A percentile compares a stretch with the other conserved stretches of the same genome.
Evolutionary conservation across 1,140 invertebrate genomes (phyloP).

Genomic region (Procambarus virginalis): DNA sequence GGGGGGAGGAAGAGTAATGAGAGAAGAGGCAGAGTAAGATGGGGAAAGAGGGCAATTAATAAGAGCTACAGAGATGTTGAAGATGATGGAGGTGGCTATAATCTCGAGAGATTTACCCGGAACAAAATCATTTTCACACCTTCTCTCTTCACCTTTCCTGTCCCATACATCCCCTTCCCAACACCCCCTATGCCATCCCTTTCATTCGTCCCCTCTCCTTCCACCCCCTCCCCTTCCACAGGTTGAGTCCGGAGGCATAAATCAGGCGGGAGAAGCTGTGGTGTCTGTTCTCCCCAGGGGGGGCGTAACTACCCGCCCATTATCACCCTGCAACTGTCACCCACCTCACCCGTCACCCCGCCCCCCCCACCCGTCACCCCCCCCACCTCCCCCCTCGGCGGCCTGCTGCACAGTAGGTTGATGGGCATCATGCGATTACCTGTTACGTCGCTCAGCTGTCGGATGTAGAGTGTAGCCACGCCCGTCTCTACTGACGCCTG

Average conservation of each 20-base stretch:
- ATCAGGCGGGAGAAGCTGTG: constrained; percentile 15
- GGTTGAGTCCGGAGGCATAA: constrained; percentile 7
- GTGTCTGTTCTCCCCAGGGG: constrained; percentile 23
- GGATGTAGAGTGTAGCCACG: neutral
- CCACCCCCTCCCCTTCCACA: neutral
- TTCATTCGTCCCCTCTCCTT: neutral
- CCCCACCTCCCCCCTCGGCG: neutral
- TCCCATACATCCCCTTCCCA: too few species aligned
- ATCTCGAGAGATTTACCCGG: too few species aligned
- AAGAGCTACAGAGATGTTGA: too few species aligned
- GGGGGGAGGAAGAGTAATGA: neutral
- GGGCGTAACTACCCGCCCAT: constrained; percentile 43
- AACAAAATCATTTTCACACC: too few species aligned
- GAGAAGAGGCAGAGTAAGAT: neutral
- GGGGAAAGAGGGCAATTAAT: neutral
- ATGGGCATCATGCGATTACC: neutral
- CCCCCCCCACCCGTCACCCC: constrained; percentile 9
- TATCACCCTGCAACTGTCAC: constrained; percentile 50
- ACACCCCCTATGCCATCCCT: too few species aligned
- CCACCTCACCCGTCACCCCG: constrained; percentile 18
- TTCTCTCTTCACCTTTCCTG: too few species aligned
- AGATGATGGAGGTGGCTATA: too few species aligned
- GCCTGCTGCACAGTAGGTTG: neutral
- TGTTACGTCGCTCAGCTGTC: neutral
- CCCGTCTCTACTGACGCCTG: neutral